Evolutionary conservation across 2,113 vertebrate species (phyloP), one percentile per base, ranked within the genome.

Genomic region (Tichodroma muraria): DNA sequence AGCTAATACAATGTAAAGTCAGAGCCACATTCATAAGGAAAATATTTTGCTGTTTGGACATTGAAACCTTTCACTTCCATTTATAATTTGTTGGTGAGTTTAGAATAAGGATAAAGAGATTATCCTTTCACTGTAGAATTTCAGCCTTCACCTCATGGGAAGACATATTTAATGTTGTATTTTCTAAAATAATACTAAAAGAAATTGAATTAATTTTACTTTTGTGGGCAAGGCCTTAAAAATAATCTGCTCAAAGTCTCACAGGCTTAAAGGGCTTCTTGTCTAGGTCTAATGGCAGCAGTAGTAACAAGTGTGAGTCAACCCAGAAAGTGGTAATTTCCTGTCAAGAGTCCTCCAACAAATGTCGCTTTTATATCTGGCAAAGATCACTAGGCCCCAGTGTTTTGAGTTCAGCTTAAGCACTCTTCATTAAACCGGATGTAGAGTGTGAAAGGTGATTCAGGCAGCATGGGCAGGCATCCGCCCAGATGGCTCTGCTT

Each of bases 361-460:
- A 98, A 98, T 66, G 94, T 97, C 42, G 95, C 97, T 97, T 98
- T 98, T 98, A 98, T 98, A 96, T 97, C 82, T 88, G 92, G 97
- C 96, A 96, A 97, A 97, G 97, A 97, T 98, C 97, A 98, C 97
- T 97, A 97, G 98, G 97, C 97, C 98, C 97, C 97, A 96, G 97
- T 97, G 98, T 97, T 98, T 97, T 97, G 97, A 97, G 97, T 97
- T 96, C 93, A 96, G 94, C 94, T 96, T 78, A 94, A 97, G 97
- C 96, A 96, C 97, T 97, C 97, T 97, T 97, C 94, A 96, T 96
- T 93, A 95, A 97, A 98, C 98, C 98, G 98, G 98, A 99, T 98
- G 97, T 96, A 70, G 96, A 97, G 97, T 98, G 98, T 98, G 97
- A 98, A 98, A 98, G 98, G 98, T 98, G 98, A 98, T 98, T 96